phyloP scores from a whole-genome alignment of 2,113 vertebrate genomes.

The Brachyhypopomus gauderio region DNA sequence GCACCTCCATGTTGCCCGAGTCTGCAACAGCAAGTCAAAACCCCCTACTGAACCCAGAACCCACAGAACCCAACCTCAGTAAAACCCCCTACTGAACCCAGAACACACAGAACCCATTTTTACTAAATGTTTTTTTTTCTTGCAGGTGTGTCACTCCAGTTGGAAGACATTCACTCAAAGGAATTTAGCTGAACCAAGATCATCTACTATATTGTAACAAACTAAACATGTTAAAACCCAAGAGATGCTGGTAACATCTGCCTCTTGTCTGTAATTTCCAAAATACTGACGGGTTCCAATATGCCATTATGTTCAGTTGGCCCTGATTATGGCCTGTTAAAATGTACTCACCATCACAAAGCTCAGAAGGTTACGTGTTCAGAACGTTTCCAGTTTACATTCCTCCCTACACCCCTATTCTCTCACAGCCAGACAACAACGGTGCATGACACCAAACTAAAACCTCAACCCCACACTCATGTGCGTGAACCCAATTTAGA shows the following conservation, averaged over 20 bases:
- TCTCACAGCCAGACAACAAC: too few relatives aligned
- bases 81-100: neutral
- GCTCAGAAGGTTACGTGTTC: neutral
- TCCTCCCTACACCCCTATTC: too few relatives aligned
- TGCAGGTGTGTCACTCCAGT: neutral
- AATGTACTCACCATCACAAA: neutral
- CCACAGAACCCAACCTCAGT: neutral
- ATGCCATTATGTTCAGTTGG: neutral
- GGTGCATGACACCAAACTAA: too few relatives aligned
- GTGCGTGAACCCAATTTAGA: too few relatives aligned
- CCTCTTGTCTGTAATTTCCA: neutral
- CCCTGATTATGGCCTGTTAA: neutral
- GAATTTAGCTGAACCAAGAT: neutral
- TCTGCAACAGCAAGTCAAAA: slow-evolving; percentile 70
- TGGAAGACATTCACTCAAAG: neutral
- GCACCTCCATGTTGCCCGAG: slow-evolving; percentile 93
- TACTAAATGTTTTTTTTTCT: neutral
- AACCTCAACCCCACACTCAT: too few relatives aligned
- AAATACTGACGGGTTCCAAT: neutral
- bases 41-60: neutral
- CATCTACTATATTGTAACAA: neutral
- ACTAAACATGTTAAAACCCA: neutral
- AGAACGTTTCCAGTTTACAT: too few relatives aligned
- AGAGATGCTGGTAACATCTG: neutral
- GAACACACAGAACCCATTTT: neutral